phyloP scores from a whole-genome alignment of 2,113 vertebrate genomes.

The Fregetta grallaria region DNA sequence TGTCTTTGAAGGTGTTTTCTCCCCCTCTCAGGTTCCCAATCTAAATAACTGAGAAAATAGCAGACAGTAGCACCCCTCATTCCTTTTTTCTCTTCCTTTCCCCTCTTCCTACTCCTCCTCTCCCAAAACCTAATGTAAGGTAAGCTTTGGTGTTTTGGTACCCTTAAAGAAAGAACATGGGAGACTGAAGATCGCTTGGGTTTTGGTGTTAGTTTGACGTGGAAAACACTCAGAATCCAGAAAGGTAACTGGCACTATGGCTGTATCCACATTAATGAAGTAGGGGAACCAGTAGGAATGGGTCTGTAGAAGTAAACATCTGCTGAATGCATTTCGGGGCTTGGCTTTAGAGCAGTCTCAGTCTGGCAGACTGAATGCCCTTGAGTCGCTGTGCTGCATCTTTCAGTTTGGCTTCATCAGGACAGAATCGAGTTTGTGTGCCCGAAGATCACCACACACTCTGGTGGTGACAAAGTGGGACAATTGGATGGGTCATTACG shows the following conservation, averaged over 20 bases:
- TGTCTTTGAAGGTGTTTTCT: neutral
- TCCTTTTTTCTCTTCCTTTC: neutral
- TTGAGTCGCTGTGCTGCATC: neutral
- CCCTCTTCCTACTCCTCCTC: neutral
- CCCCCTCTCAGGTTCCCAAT: neutral
- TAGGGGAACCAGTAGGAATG: neutral
- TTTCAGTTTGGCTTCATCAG: neutral
- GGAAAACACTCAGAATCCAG: neutral
- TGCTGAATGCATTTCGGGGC: neutral
- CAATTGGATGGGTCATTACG: neutral
- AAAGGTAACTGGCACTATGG: neutral
- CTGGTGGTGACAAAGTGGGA: neutral
- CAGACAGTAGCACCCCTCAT: neutral
- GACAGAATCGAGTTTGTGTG: rapidly evolving
- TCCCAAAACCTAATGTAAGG: neutral
- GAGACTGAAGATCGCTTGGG: neutral
- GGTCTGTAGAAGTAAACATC: neutral
- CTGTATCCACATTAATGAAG: neutral
- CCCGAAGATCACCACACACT: neutral
- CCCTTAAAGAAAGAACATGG: neutral
- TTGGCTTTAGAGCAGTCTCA: neutral
- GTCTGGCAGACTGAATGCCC: neutral
- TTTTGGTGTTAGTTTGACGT: neutral
- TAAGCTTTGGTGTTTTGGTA: neutral
- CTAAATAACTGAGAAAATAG: neutral